A percentile compares a stretch with the other conserved stretches of the same genome.
Evolutionary conservation across 1,140 invertebrate species (phyloP).

Genomic region (Drosophila kurseongensis): DNA sequence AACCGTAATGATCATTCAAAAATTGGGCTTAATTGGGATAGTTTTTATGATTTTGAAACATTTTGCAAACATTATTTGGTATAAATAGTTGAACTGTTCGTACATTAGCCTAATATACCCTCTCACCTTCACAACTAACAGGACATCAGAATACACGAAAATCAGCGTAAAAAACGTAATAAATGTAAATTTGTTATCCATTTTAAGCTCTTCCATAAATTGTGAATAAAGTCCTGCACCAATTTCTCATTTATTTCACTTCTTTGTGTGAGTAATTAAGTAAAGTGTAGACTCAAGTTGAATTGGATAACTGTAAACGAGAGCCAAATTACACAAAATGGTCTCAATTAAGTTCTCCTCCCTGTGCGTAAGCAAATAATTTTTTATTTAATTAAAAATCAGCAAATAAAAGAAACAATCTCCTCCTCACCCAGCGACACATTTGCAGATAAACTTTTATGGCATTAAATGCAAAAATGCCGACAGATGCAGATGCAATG

Average conservation of each 20-base stretch:
- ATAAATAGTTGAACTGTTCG: too few species aligned
- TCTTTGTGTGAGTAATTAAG: constrained; percentile 35
- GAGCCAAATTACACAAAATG: constrained; percentile 28
- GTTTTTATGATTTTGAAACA: too few species aligned
- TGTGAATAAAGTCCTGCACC: background rate
- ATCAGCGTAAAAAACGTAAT: too few species aligned
- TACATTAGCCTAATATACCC: too few species aligned
- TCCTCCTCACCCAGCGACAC: constrained; percentile 14
- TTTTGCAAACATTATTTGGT: too few species aligned
- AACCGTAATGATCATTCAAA: background rate
- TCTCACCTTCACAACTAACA: too few species aligned
- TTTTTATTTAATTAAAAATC: constrained; percentile 56
- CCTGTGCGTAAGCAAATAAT: constrained; percentile 26
- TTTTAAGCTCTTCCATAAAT: background rate
- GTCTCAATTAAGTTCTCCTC: constrained; percentile 39
- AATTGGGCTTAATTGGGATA: too few species aligned
- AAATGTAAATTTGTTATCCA: background rate
- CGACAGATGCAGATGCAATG: constrained; percentile 39
- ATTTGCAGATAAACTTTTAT: constrained; percentile 58
- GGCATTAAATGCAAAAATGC: constrained; percentile 48
- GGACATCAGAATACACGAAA: too few species aligned
- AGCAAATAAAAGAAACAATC: constrained; percentile 41
- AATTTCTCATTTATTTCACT: background rate
- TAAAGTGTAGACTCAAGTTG: constrained; percentile 1
- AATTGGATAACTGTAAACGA: constrained; percentile 21